phyloP scores from a whole-genome alignment of 2,888 invertebrate genomes.

The Rotaria sp. region DNA sequence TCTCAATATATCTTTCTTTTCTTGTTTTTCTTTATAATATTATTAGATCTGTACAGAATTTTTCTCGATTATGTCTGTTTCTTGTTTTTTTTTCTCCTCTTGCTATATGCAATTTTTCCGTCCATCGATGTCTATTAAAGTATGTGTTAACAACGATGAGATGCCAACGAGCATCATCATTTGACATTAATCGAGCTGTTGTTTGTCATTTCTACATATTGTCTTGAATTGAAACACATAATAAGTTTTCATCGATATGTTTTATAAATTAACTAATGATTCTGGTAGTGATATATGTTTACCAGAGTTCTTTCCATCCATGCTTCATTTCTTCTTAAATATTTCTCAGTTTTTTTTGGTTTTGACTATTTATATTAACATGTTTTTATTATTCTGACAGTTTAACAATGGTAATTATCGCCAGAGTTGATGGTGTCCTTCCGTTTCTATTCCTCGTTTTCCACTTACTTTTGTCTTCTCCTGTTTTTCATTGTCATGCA shows the following conservation, averaged over 20 bases:
- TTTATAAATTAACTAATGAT: not conserved
- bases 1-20: not conserved
- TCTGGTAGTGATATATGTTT: not conserved
- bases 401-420: constrained; percentile 1
- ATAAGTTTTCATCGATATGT: not conserved
- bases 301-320: not conserved
- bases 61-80: not conserved
- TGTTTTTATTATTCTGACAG: not conserved
- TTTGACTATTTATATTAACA: not conserved
- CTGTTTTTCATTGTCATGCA: not conserved
- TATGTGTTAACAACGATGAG: not conserved
- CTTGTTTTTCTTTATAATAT: not conserved
- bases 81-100: not conserved
- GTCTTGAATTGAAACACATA: not conserved
- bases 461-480: not conserved
- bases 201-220: constrained; percentile 7
- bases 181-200: constrained; percentile 11
- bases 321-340: not conserved
- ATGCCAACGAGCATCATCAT: not conserved
- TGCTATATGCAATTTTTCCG: not conserved
- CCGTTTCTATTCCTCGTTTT: not conserved
- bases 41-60: constrained; percentile 5
- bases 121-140: constrained; percentile 24
- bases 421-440: not conserved
- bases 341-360: too few species aligned